These are phyloP conservation scores for Tupaia chinensis DNA, from an alignment of 2,113 vertebrate species.

Conservation along the genomic window DNA sequence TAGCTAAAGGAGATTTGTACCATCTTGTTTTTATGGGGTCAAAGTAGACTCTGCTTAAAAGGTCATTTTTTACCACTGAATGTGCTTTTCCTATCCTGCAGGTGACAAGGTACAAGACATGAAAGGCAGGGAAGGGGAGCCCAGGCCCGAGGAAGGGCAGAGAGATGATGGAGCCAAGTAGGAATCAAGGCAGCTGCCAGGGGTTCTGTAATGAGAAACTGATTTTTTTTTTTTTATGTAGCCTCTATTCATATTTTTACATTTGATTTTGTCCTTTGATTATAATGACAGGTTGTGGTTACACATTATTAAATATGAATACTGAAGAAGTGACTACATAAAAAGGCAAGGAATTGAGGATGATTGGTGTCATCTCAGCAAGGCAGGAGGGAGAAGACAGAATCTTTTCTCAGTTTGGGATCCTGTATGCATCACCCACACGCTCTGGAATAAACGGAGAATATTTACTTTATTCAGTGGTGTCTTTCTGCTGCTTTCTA, in stretches of 20 bases:
- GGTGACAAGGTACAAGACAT: background rate
- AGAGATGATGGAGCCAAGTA: background rate
- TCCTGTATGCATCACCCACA: background rate
- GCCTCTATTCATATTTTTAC: conserved; percentile 41
- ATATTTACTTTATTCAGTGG: background rate
- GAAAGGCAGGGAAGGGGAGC: background rate
- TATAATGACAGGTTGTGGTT: conserved; percentile 72
- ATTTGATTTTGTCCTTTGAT: conserved; percentile 69
- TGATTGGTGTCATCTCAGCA: conserved; percentile 28
- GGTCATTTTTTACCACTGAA: background rate
- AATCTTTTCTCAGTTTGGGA: background rate
- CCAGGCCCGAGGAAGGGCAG: background rate
- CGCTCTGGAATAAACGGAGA: background rate
- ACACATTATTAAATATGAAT: conserved; percentile 73
- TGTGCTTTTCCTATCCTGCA: background rate
- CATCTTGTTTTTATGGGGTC: background rate
- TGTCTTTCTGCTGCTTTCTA: background rate
- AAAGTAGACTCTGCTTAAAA: conserved; percentile 20
- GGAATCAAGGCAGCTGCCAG: background rate
- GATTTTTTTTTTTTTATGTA: conserved; percentile 44
- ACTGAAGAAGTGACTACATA: conserved; percentile 54
- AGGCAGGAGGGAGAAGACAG: background rate
- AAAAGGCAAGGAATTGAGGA: conserved; percentile 41
- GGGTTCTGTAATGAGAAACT: conserved; percentile 21
- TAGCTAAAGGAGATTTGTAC: background rate